These are phyloP conservation scores for Linnaemya vulpina DNA, from an alignment of 2,888 invertebrate species.

Conservation along the genomic window DNA sequence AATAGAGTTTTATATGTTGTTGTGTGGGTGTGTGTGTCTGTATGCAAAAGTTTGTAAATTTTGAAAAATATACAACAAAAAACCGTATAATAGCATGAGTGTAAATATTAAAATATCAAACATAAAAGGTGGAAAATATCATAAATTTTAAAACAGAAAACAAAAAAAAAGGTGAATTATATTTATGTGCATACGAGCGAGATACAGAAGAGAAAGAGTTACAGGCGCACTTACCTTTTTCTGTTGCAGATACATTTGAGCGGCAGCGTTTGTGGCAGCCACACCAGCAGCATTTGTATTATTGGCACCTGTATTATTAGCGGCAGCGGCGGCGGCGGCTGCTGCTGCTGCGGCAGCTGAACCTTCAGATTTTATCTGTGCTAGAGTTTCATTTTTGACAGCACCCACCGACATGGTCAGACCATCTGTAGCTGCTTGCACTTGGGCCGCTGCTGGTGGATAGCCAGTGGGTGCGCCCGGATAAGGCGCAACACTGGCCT, in stretches of 20 bases:
- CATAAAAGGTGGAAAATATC: conserved; percentile 51
- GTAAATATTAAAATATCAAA: conserved; percentile 42
- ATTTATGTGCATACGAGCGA: not conserved
- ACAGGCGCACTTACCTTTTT: conserved; percentile 78
- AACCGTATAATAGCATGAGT: conserved; percentile 37
- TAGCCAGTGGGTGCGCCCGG: conserved; percentile 82
- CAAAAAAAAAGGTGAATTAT: conserved; percentile 21
- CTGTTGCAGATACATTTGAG: conserved; percentile 81
- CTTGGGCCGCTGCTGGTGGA: conserved; percentile 80
- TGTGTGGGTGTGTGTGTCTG: conserved; percentile 37
- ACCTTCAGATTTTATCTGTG: conserved; percentile 80
- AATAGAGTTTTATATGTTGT: conserved; percentile 28
- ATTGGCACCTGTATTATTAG: conserved; percentile 71
- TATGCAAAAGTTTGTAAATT: conserved; percentile 42
- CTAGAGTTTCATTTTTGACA: conserved; percentile 80
- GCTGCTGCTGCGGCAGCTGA: conserved; percentile 76
- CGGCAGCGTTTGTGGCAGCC: conserved; percentile 75
- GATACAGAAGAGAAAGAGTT: conserved; percentile 41
- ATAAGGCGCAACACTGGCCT: conserved; percentile 82
- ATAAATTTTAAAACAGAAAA: conserved; percentile 35
- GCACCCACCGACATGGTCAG: conserved; percentile 81
- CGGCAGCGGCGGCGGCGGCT: conserved; percentile 74
- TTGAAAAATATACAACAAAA: conserved; percentile 41
- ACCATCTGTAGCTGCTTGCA: conserved; percentile 81
- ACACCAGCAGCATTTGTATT: conserved; percentile 70